These are phyloP conservation scores for Pachymerium ferrugineum DNA, from an alignment of 2,888 invertebrate genomes.

Conservation along the genomic window DNA sequence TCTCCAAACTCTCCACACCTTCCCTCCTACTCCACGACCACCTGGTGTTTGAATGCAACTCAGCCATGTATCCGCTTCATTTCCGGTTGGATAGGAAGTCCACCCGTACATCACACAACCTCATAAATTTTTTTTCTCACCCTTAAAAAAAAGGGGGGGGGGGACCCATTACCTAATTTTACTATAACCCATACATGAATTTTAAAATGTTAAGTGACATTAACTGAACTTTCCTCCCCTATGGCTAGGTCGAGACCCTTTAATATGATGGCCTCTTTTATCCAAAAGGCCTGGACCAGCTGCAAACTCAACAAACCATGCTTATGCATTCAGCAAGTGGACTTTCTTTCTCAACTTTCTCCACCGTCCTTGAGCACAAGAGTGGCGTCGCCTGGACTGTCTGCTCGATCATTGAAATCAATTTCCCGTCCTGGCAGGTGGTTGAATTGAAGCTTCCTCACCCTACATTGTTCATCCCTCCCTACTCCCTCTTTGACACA, in stretches of 20 bases:
- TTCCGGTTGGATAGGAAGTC: constrained; percentile 4
- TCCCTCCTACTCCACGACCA: background rate
- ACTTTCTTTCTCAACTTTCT: constrained; percentile 8
- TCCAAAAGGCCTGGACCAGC: background rate
- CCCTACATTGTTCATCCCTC: background rate
- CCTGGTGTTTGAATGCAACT: background rate
- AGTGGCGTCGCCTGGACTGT: background rate
- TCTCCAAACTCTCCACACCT: background rate
- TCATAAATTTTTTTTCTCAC: no score
- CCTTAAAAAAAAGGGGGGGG: no score
- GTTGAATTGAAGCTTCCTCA: background rate
- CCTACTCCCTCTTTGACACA: no score
- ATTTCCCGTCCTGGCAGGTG: background rate
- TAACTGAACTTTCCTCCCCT: no score
- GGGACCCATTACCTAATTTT: no score
- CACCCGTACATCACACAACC: background rate
- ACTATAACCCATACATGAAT: no score
- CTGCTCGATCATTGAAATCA: background rate
- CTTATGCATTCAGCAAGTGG: constrained; percentile 9
- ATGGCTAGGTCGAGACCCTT: no score
- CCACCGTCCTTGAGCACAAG: background rate
- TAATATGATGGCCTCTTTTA: background rate
- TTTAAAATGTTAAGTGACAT: no score
- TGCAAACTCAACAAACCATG: background rate
- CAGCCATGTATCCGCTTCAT: background rate